These are phyloP conservation scores for Argyresthia goedartella DNA, from an alignment of 2,888 invertebrate genomes.

Conservation along the genomic window DNA sequence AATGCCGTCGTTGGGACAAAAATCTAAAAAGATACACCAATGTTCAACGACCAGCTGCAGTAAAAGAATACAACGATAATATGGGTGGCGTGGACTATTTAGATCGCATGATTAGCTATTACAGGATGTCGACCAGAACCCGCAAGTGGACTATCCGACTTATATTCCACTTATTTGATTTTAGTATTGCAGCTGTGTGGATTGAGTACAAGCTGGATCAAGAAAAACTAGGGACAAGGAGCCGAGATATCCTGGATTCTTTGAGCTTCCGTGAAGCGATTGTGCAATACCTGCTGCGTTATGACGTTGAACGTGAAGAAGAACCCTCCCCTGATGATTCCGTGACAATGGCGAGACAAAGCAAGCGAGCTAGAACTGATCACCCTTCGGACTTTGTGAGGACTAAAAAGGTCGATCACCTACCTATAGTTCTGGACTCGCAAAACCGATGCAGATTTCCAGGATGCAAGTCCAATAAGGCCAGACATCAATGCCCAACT, in stretches of 20 bases:
- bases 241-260: neutral
- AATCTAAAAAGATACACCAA: neutral
- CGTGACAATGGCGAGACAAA: no score
- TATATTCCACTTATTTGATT: slow-evolving; percentile 7
- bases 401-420: slow-evolving; percentile 3
- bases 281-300: neutral
- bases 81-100: slow-evolving; percentile 1
- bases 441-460: no score
- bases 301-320: neutral
- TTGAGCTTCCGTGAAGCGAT: neutral
- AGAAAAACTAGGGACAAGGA: neutral
- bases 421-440: no score
- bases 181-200: slow-evolving; percentile 3
- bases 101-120: slow-evolving; percentile 1
- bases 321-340: neutral
- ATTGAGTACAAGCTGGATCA: slow-evolving; percentile 5
- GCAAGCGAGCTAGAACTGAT: neutral
- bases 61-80: neutral
- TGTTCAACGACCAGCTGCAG: neutral
- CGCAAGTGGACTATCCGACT: slow-evolving; percentile 2
- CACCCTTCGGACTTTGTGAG: neutral
- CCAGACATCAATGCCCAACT: no score
- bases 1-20: neutral
- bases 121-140: neutral
- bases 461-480: no score